Evolutionary conservation across 2,113 vertebrate genomes (phyloP).

Genomic region (Lasiurus cinereus): DNA sequence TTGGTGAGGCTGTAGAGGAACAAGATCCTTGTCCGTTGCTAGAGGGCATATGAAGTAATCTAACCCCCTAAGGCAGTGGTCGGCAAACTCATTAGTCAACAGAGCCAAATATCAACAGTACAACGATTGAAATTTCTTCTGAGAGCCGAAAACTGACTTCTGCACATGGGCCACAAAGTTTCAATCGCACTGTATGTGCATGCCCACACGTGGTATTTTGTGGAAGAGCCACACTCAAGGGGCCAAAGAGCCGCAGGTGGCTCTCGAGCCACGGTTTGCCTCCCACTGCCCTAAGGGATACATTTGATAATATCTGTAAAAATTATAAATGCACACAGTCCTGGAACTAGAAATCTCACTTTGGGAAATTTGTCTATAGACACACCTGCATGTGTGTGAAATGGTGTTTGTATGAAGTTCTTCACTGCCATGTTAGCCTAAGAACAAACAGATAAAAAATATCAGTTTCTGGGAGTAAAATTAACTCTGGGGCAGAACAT

Average conservation of each 20-base stretch:
- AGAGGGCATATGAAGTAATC: background rate
- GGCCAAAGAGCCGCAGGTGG: too few relatives aligned
- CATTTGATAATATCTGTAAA: background rate
- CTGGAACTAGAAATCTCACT: slow-evolving; percentile 3
- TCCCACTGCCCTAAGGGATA: background rate
- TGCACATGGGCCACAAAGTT: too few relatives aligned
- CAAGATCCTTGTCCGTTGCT: background rate
- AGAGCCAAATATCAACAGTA: too few relatives aligned
- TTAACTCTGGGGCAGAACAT: background rate
- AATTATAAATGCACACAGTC: background rate
- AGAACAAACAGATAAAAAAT: background rate
- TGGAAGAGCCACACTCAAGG: too few relatives aligned
- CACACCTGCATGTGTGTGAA: background rate
- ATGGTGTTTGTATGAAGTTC: background rate
- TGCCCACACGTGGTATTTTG: too few relatives aligned
- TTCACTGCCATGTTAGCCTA: background rate
- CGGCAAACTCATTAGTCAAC: too few relatives aligned
- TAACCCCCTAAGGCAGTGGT: background rate
- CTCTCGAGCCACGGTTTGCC: too few relatives aligned
- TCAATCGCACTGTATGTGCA: too few relatives aligned
- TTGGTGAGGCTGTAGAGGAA: background rate
- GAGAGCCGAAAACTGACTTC: too few relatives aligned
- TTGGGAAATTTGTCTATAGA: background rate
- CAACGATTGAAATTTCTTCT: too few relatives aligned
- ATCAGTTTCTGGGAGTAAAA: background rate